Percentiles rank a stretch among this genome's conserved stretches.
Evolutionary conservation across 2,888 invertebrate genomes (phyloP).

Genomic region (Eupithecia subumbrata): DNA sequence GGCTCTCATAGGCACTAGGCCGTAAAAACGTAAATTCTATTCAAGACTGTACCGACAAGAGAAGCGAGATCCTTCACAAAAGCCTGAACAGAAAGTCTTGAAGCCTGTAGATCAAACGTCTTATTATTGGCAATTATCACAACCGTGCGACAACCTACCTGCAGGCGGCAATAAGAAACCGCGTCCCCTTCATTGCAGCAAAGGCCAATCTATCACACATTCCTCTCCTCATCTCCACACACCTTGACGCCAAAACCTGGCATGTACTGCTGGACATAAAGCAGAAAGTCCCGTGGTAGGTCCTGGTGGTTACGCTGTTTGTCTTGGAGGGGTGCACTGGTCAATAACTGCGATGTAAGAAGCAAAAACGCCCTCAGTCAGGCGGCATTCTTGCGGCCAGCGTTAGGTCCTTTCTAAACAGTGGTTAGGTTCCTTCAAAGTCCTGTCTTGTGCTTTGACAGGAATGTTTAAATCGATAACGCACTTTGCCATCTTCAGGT

Average conservation of each 20-base stretch:
- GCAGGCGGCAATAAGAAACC: conserved; percentile 43
- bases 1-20: not conserved
- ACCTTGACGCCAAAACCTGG: conserved; percentile 31
- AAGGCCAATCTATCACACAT: conserved; percentile 24
- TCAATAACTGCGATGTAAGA: conserved; percentile 69
- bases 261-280: conserved; percentile 8
- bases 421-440: conserved; percentile 55
- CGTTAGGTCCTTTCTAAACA: conserved; percentile 62
- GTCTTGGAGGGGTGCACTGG: conserved; percentile 46
- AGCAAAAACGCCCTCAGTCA: conserved; percentile 76
- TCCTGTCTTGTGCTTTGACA: conserved; percentile 22
- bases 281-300: conserved; percentile 18
- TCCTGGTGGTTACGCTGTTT: conserved; percentile 38
- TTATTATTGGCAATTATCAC: conserved; percentile 31
- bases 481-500: conserved; percentile 17
- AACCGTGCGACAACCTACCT: conserved; percentile 41
- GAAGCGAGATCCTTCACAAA: not conserved
- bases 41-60: not conserved
- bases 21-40: not conserved
- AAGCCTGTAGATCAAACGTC: conserved; percentile 25
- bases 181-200: conserved; percentile 42
- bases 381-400: conserved; percentile 71
- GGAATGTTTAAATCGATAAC: conserved; percentile 38
- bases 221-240: conserved; percentile 18
- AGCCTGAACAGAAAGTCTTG: conserved; percentile 7